Evolutionary conservation across 2,113 vertebrate species (phyloP), one percentile per base, ranked within the genome.

Genomic region (Sitta europaea): DNA sequence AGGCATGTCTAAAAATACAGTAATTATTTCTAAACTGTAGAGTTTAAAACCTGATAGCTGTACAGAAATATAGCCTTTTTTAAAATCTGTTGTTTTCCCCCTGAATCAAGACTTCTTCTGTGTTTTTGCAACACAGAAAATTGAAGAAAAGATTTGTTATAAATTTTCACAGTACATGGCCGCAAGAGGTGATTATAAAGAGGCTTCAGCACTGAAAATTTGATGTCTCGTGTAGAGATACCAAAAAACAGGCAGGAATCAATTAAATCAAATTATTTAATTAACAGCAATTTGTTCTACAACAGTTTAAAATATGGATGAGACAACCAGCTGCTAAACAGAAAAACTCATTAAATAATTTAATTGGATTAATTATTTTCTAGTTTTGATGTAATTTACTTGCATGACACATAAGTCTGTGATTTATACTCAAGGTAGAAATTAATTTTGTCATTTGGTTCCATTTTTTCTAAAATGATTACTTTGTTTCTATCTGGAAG

Each of bases 311-410:
- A 97, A 97, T 94, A 94, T 93, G 63, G 43, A 97, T 93, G 90
- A 97, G 97, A 81, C 38, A 58, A 66, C 61, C 91, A 97, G 94
- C 90, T 96, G 94, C 91, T 95, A 92, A 93, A 95, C 50, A 93
- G 90, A 92, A 94, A 75, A 93, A 91, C 77, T 95, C 92, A 91
- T 85, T 96, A 93, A 96, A 96, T 96, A 95, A 96, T 97, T 97
- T 91, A 96, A 96, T 40, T 86, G 54, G 42, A 73, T 90, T 90
- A 81, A 88, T 91, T 77, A 63, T 95, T 95, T 94, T 92, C 90
- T 75, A 90, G 61, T 91, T 95, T 82, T 94, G 65, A 90, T 77
- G 79, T 50, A 63, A 77, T 86, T 88, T 82, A 82, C 27, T 84
- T 67, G 43, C 42, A 74, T 71, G 78, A 93, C 74, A 70, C 7